Percentiles rank a stretch among this genome's conserved stretches.
Evolutionary conservation across 2,113 vertebrate species (phyloP).

Genomic region (Pseudorectes ferrugineus): DNA sequence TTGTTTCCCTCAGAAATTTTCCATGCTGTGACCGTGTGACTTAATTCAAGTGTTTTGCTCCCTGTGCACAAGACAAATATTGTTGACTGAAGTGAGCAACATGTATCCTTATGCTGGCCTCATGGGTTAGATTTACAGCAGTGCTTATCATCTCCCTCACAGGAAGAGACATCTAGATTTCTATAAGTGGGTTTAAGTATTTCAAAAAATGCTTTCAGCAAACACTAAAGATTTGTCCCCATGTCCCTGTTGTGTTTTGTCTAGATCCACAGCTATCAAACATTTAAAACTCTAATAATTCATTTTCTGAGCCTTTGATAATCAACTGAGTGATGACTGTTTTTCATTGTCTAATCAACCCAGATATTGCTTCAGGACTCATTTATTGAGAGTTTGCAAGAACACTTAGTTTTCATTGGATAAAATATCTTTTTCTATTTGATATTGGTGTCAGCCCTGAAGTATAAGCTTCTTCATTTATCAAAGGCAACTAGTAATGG

Average conservation of each 20-base stretch:
- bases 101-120: not conserved
- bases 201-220: not conserved
- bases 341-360: not conserved
- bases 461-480: not conserved
- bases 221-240: not conserved
- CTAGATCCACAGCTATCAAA: not conserved
- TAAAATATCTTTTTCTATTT: not conserved
- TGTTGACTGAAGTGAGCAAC: not conserved
- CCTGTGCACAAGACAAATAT: not conserved
- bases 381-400: not conserved
- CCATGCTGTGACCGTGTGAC: rapidly evolving
- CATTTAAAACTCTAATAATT: not conserved
- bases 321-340: not conserved
- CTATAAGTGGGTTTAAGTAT: not conserved
- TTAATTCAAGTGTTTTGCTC: not conserved
- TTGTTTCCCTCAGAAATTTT: not conserved
- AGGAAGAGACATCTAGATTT: not conserved
- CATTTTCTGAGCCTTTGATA: not conserved
- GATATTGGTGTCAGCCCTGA: not conserved
- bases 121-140: not conserved
- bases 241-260: not conserved
- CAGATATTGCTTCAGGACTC: not conserved
- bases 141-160: not conserved
- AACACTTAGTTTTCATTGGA: not conserved
- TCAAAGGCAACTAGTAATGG: not conserved